Evolutionary conservation across 1,140 invertebrate species (phyloP).

Genomic region (Drosophila jambulina): DNA sequence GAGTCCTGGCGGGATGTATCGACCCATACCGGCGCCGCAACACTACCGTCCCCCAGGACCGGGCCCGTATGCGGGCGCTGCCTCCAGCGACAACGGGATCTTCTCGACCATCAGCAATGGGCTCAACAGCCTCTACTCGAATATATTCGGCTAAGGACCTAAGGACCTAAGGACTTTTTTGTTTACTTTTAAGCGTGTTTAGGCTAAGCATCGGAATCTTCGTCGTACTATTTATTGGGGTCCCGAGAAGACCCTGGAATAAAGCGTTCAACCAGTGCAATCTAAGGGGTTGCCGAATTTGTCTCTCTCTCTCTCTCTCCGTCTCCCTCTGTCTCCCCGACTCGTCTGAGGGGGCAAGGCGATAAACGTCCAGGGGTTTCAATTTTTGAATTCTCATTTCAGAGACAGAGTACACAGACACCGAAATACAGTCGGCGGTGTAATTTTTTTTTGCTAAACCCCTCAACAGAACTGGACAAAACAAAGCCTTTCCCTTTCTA

Average conservation of each 20-base stretch:
- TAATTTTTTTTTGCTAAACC: neutral
- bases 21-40: constrained; percentile 68
- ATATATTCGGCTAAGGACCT: constrained; percentile 88
- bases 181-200: constrained; percentile 37
- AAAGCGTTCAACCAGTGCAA: constrained; percentile 40
- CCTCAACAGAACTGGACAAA: constrained; percentile 4
- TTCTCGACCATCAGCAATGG: constrained; percentile 91
- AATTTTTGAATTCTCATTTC: neutral
- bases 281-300: neutral
- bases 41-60: constrained; percentile 86
- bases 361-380: neutral
- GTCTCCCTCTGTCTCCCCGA: too few relatives aligned
- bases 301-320: neutral
- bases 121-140: constrained; percentile 90
- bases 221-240: constrained; percentile 47
- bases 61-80: constrained; percentile 53
- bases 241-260: neutral
- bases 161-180: constrained; percentile 36
- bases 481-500: constrained; percentile 2
- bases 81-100: constrained; percentile 86
- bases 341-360: neutral
- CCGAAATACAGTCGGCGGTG: constrained; percentile 19
- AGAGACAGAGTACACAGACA: neutral
- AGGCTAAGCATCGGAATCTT: constrained; percentile 25
- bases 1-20: constrained; percentile 51